Conservation (phyloP, 1,140 invertebrate species). For the Platyura marginata region DNA sequence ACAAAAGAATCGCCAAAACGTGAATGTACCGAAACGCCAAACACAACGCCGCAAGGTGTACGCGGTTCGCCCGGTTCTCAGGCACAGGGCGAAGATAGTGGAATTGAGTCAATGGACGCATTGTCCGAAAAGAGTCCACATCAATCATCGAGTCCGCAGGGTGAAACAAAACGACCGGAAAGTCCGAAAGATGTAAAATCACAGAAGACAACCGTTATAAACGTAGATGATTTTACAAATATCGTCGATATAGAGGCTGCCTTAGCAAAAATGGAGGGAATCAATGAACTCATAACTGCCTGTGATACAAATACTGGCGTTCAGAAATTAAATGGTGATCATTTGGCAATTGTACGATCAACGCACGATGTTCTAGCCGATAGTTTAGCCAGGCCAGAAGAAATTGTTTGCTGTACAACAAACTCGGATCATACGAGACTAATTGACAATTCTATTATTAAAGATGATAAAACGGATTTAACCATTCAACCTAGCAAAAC, state of each 20-base stretch:
- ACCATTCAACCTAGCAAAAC: background rate
- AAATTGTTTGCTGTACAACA: conserved; percentile 7
- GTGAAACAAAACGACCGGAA: conserved; percentile 6
- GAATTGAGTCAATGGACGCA: conserved; percentile 85
- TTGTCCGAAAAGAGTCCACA: conserved; percentile 81
- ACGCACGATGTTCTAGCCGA: background rate
- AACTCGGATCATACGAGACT: conserved; percentile 8
- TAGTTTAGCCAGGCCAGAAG: background rate
- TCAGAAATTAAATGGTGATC: conserved; percentile 5
- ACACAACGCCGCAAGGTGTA: conserved; percentile 2
- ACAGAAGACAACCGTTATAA: conserved; percentile 2
- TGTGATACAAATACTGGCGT: conserved; percentile 3
- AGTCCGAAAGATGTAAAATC: background rate
- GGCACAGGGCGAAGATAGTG: conserved; percentile 66
- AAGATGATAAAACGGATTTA: background rate
- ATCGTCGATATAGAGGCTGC: conserved; percentile 43
- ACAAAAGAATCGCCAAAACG: background rate
- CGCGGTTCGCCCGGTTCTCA: conserved; percentile 30
- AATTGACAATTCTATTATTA: background rate
- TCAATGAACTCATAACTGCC: conserved; percentile 14
- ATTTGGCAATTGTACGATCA: background rate
- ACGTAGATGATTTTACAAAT: conserved; percentile 27
- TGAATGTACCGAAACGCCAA: background rate
- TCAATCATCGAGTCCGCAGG: conserved; percentile 40
- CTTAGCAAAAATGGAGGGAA: conserved; percentile 43